phyloP scores from a whole-genome alignment of 2,113 vertebrate genomes.

The Gila orcuttii region DNA sequence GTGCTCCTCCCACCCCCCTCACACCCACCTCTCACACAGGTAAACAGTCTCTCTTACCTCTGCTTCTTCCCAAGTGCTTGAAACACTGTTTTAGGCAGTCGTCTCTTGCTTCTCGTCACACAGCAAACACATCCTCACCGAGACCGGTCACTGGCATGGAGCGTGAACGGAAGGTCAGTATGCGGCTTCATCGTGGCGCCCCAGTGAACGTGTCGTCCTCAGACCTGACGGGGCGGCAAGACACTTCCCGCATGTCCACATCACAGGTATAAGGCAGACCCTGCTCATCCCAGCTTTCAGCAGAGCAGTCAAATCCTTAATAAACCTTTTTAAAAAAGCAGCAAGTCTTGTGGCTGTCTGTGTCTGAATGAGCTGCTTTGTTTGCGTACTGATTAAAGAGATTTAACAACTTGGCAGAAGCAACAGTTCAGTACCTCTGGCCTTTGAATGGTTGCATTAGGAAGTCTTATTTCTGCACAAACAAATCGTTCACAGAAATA shows the following conservation, averaged over 20 bases:
- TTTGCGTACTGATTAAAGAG: background rate
- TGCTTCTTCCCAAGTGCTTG: background rate
- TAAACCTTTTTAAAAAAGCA: background rate
- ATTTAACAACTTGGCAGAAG: background rate
- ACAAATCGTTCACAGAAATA: background rate
- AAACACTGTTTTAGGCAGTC: background rate
- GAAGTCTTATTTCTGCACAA: background rate
- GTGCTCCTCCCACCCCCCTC: constrained; percentile 84
- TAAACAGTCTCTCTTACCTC: constrained; percentile 54
- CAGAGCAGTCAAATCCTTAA: background rate
- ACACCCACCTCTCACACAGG: constrained; percentile 94
- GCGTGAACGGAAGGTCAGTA: constrained; percentile 94
- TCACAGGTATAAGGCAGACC: constrained; percentile 83
- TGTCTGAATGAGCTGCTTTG: background rate
- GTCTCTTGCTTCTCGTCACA: constrained; percentile 14
- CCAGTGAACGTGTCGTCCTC: constrained; percentile 93
- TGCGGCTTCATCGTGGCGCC: constrained; percentile 91
- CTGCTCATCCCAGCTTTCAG: background rate
- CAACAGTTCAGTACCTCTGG: background rate
- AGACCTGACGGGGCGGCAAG: constrained; percentile 92
- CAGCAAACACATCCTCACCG: constrained; percentile 89
- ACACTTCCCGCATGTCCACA: constrained; percentile 95
- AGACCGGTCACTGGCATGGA: constrained; percentile 87
- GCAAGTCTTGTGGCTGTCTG: background rate
- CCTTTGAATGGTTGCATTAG: background rate